phyloP scores from a whole-genome alignment of 2,113 vertebrate genomes.

The Mormoops blainvillei region DNA sequence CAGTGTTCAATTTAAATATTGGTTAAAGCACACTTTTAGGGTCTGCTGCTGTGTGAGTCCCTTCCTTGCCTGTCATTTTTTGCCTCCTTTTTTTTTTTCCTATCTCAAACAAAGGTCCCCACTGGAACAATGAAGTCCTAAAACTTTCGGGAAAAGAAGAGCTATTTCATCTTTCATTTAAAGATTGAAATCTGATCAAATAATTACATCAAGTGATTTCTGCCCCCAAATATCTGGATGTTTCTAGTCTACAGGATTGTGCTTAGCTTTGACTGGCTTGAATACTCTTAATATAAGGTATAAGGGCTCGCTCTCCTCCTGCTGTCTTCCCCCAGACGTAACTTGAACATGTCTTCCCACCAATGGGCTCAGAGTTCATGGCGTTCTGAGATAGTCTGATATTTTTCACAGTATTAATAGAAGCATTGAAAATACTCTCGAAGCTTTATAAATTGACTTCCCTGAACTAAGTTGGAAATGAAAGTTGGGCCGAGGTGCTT shows the following conservation, averaged over 20 bases:
- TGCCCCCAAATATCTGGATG: not conserved
- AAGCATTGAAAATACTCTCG: slow-evolving; percentile 29
- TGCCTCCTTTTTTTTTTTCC: not conserved
- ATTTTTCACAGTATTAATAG: slow-evolving; percentile 49
- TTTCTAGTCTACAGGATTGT: not conserved
- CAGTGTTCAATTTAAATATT: not conserved
- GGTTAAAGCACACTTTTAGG: not conserved
- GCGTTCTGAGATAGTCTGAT: not conserved
- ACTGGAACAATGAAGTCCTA: not conserved
- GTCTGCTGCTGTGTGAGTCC: not conserved
- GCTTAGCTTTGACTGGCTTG: not conserved
- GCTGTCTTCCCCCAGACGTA: not conserved
- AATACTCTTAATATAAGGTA: not conserved
- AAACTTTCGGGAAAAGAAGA: not conserved
- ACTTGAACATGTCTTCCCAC: not conserved
- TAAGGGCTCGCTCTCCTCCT: not conserved
- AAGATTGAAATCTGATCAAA: not conserved
- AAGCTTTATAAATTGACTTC: slow-evolving; percentile 52
- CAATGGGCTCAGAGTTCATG: not conserved
- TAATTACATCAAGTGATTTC: not conserved
- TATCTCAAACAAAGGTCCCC: not conserved
- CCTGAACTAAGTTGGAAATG: slow-evolving; percentile 51
- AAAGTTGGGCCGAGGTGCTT: slow-evolving; percentile 36
- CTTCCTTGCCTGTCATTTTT: no score
- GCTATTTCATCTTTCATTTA: not conserved